phyloP scores from a whole-genome alignment of 2,888 invertebrate species.

The Laothoe populi region DNA sequence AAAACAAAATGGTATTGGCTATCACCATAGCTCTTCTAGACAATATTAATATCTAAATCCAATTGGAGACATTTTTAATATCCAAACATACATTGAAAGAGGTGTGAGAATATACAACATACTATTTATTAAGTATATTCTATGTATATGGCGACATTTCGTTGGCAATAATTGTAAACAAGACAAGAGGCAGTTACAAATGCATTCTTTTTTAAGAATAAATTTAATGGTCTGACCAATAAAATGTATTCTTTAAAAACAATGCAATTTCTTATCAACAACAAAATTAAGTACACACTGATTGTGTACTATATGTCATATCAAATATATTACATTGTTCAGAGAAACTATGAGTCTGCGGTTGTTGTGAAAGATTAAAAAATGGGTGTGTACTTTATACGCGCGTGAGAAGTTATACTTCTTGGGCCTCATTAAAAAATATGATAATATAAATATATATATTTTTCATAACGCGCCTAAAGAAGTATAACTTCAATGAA shows the following conservation, averaged over 20 bases:
- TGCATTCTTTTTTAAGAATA: too few relatives aligned
- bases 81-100: constrained; percentile 18
- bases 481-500: too few relatives aligned
- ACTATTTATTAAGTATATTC: neutral
- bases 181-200: neutral
- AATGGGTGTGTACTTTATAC: too few relatives aligned
- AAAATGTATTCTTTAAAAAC: too few relatives aligned
- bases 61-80: neutral
- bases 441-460: too few relatives aligned
- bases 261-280: too few relatives aligned
- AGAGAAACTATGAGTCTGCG: too few relatives aligned
- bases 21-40: neutral
- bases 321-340: neutral
- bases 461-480: too few relatives aligned
- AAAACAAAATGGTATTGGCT: constrained; percentile 7
- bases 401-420: too few relatives aligned
- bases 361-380: too few relatives aligned
- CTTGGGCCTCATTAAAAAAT: too few relatives aligned
- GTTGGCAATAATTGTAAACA: constrained; percentile 7
- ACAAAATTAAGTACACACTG: neutral
- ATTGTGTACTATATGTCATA: neutral
- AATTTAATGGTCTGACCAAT: too few relatives aligned
- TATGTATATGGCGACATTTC: constrained; percentile 7
- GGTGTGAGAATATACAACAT: neutral
- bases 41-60: neutral